Evolutionary conservation across 2,797 vertebrate genomes (phyloP), one percentile per base, ranked within the genome.

Genomic region (Oryzias sinensis): DNA sequence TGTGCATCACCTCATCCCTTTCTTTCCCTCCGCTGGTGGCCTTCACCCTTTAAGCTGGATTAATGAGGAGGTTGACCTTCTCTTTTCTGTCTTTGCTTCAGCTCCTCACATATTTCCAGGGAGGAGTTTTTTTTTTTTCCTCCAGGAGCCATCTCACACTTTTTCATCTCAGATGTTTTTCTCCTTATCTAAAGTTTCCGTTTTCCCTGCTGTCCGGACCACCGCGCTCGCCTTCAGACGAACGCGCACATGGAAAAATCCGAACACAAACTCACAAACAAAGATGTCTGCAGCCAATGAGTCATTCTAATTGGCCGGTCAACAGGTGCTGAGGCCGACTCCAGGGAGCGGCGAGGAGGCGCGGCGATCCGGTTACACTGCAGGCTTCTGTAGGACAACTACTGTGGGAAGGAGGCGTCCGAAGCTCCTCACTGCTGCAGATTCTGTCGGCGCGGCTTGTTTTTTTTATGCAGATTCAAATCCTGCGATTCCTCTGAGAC

Each of bases 271-370:
- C 56, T 54, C 65, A 64, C 43, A 49, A n/a, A 25, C 51, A 1
- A 33, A 59, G 68, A 70, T 76, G 75, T 84, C 80, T 83, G 75
- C 33, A 72, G 40, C 80, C 86, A 89, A 77, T 83, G 84, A 89
- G 54, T 82, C 68, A 22, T 68, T 86, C 81, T 89, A 89, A 89
- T 87, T 88, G 85, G 80, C 77, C 74, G 78, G 86, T 89, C 86
- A 85, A 89, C 87, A 89, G 87, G 87, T 89, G 87, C 79, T 64
- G 80, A 73, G 79, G 63, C 47, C 1, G 37, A 68, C 81, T 71
- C 59, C 0, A 2, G 82, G 72, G 79, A 74, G 47, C 3, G 50
- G 70, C 49, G 56, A 51, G 62, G 74, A 72, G 79, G 76, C 52
- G 53, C 54, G 5, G 51, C 74, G 76, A 58, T 77, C 62, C 5